Conservation (phyloP, 2,888 invertebrate species). For the Pollenia labialis region DNA sequence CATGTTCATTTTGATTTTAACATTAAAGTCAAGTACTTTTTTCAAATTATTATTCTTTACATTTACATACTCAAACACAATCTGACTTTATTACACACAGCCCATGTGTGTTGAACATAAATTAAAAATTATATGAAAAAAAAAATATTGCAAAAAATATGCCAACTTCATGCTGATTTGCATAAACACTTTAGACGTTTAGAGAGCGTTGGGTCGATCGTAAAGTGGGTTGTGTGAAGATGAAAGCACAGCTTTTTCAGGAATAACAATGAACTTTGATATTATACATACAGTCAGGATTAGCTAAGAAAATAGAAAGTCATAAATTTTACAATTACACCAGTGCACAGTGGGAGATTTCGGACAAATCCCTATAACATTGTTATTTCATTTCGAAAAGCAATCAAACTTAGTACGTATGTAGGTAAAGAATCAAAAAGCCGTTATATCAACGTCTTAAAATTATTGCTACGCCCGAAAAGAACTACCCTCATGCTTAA, state of each 20-base stretch:
- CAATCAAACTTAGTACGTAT: no score
- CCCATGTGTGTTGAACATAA: neutral
- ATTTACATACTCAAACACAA: neutral
- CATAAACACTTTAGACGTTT: neutral
- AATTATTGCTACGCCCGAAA: no score
- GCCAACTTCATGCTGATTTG: slow-evolving; percentile 3
- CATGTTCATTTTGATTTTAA: slow-evolving; percentile 38
- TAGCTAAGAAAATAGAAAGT: neutral
- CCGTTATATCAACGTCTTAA: no score
- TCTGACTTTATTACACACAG: neutral
- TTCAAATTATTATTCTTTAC: neutral
- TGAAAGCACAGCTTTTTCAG: neutral
- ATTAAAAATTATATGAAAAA: neutral
- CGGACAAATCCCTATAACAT: no score
- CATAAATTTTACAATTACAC: neutral
- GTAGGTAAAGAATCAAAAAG: no score
- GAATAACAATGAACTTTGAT: neutral
- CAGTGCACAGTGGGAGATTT: no score
- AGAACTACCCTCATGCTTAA: no score
- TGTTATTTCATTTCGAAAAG: no score
- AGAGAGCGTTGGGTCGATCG: neutral
- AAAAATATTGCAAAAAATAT: neutral
- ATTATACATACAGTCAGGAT: neutral
- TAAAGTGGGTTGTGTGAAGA: neutral
- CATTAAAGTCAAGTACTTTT: slow-evolving; percentile 55